Base-by-base conservation (phyloP, 2,797 vertebrate species). In the Enteromius viviparus region DNA sequence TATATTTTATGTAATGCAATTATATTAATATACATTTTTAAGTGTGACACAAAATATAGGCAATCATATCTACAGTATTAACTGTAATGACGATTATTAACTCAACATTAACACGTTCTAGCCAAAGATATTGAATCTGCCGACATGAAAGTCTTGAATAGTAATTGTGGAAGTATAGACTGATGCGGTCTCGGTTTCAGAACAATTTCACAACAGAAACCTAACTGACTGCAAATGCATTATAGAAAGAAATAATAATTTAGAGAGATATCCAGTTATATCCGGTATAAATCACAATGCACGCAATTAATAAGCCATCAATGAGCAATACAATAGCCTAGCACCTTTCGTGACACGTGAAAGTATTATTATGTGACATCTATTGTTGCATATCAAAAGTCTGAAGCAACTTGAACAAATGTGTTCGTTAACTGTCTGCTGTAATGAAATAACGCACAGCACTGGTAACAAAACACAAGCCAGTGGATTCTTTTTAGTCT, bases 121-220 rank as follows among this genome's bases (percentile, higher is more conserved):
- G 26, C 1, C 11, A 6, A 34, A 62, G 19, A 81, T 5, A 32
- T 58, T 23, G 32, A 70, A 23, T 8, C 26, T 8, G 11, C 8
- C 5, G 2, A 72, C 10, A 74, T 69, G 79, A 81, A 72, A 37
- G 2, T 19, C 1, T 64, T 80, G 7, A 11, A 11, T 10, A 78
- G 68, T 74, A 75, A 65, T 42, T 58, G 55, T 21, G 58, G 83
- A 87, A 88, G 55, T 82, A 40, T 70, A 15, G 45, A 68, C 4
- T 84, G 47, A 68, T 75, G 71, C 11, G 60, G 71, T 78, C 69
- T 15, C 70, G 55, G 32, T 81, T 70, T 84, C 60, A 85, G 19
- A 78, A 69, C 6, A 12, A 42, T 80, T 82, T 75, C 34, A 71
- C 60, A 70, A 60, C 26, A 62, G 42, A 83, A 45, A 77, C 9